phyloP scores from a whole-genome alignment of 2,113 vertebrate species.

The Odocoileus virginianus region DNA sequence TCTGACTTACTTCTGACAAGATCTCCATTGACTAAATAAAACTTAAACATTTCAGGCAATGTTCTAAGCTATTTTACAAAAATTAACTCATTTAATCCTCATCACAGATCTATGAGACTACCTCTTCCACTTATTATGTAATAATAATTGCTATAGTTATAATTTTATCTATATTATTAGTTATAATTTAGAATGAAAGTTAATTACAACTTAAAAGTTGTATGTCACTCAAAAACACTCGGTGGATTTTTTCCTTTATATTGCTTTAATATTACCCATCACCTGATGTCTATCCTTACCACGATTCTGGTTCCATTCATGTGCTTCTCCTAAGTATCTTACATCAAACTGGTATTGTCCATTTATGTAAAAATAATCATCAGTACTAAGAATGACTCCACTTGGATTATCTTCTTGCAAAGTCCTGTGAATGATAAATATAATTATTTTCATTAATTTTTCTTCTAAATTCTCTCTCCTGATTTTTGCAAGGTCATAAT shows the following conservation, averaged over 20 bases:
- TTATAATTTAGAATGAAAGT: not conserved
- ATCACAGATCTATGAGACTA: not conserved
- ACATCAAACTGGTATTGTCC: slow-evolving; percentile 89
- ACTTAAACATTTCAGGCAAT: not conserved
- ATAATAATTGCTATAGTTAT: not conserved
- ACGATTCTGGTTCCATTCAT: slow-evolving; percentile 94
- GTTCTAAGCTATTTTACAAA: slow-evolving; percentile 14
- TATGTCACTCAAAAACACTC: not conserved
- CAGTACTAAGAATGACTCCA: slow-evolving; percentile 91
- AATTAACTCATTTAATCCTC: slow-evolving; percentile 1
- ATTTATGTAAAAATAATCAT: slow-evolving; percentile 89
- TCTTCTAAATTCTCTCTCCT: slow-evolving; percentile 23
- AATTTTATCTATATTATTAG: not conserved
- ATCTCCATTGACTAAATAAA: not conserved
- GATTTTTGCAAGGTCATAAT: slow-evolving; percentile 1
- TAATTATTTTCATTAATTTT: slow-evolving; percentile 48
- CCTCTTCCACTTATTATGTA: not conserved
- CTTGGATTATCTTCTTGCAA: slow-evolving; percentile 89
- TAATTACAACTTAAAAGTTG: slow-evolving; percentile 2
- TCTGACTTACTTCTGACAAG: not conserved
- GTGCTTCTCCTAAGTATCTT: slow-evolving; percentile 86
- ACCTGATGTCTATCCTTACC: slow-evolving; percentile 79
- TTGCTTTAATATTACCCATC: not conserved
- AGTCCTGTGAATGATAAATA: slow-evolving; percentile 80
- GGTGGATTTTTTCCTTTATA: not conserved